A percentile compares a stretch with the other conserved stretches of the same genome.
Evolutionary conservation across 2,113 vertebrate species (phyloP).

Genomic region (Orthonyx spaldingii): DNA sequence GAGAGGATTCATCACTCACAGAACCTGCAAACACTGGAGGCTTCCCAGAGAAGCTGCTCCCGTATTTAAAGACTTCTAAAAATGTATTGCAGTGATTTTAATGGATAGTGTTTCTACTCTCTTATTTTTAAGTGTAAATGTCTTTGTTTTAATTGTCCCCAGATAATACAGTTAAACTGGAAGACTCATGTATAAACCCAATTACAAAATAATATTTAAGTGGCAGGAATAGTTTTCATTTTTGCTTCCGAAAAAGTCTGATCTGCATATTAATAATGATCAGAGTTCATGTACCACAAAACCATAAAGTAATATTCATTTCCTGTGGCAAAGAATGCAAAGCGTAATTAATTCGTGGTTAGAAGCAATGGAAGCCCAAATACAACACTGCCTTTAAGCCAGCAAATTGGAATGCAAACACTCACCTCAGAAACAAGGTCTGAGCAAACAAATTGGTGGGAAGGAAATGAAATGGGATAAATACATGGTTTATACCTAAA

Average conservation of each 20-base stretch:
- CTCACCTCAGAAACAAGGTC: neutral
- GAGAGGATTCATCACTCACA: neutral
- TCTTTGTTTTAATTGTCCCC: neutral
- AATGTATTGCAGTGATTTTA: neutral
- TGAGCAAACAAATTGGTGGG: neutral
- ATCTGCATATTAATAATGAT: neutral
- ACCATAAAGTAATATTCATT: neutral
- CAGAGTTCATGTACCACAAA: neutral
- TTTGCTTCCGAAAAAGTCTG: neutral
- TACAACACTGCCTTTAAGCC: neutral
- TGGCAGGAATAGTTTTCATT: neutral
- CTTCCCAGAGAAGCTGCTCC: neutral
- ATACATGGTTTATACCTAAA: neutral
- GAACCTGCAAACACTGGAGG: neutral
- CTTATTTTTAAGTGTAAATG: neutral
- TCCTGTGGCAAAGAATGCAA: neutral
- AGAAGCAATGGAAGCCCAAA: neutral
- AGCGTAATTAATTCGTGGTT: neutral
- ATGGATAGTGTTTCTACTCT: neutral
- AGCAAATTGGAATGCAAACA: neutral
- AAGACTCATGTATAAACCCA: neutral
- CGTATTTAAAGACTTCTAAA: neutral
- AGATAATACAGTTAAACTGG: neutral
- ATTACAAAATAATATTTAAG: neutral
- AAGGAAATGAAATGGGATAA: neutral